Evolutionary conservation across 2,113 vertebrate genomes (phyloP).

Genomic region (Planiliza haematocheilus): DNA sequence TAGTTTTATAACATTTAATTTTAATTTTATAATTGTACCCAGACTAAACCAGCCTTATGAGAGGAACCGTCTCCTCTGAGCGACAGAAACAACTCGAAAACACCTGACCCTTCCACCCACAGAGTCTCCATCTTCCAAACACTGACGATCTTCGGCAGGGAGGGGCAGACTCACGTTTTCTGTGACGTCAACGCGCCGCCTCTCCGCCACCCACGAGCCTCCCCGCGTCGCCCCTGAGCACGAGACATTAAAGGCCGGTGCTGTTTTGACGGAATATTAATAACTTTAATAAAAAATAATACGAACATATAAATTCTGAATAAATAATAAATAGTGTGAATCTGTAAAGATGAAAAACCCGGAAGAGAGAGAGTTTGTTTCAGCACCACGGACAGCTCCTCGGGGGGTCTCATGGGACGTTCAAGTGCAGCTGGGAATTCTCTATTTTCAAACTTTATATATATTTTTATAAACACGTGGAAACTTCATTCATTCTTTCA

Average conservation of each 20-base stretch:
- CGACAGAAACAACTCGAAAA: background rate
- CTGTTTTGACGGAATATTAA: background rate
- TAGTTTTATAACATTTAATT: too few species aligned
- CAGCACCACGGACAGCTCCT: constrained; percentile 67
- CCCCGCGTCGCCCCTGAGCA: constrained; percentile 11
- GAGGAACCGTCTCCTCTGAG: background rate
- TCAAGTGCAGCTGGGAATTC: background rate
- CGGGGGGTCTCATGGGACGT: background rate
- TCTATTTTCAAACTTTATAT: accelerated
- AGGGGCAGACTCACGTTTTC: background rate
- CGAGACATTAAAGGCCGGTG: constrained; percentile 11
- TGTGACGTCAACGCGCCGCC: constrained; percentile 40
- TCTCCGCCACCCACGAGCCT: constrained; percentile 4
- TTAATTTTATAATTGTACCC: too few species aligned
- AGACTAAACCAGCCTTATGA: too few species aligned
- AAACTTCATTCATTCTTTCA: too few species aligned
- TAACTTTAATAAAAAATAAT: background rate
- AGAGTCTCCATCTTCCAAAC: accelerated
- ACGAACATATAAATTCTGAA: background rate
- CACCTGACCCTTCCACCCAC: background rate
- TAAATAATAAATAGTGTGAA: background rate
- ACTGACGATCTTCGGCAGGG: constrained; percentile 44
- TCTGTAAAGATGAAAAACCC: background rate
- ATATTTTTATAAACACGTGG: too few species aligned
- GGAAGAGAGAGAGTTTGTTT: constrained; percentile 4